A percentile compares a stretch with the other conserved stretches of the same genome.
Conservation (phyloP, 2,113 vertebrate genomes). For the Genyomyrus donnyi region DNA sequence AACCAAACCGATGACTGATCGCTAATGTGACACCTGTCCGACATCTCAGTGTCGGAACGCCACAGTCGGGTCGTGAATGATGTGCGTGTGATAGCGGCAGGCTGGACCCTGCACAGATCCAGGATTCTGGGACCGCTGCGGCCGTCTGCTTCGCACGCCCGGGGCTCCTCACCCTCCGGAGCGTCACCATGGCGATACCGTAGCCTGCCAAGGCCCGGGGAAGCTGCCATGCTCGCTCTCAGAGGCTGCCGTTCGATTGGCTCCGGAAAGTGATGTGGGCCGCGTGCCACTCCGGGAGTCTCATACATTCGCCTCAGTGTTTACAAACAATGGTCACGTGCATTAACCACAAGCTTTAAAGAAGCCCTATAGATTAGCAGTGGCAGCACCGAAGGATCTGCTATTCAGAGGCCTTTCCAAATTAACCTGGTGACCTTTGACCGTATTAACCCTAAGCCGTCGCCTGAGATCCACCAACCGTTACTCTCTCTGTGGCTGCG, state of each 20-base stretch:
- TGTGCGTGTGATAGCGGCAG: not conserved
- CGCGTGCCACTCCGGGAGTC: not conserved
- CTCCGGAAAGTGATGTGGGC: not conserved
- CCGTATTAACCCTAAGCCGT: not conserved
- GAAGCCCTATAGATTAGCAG: not conserved
- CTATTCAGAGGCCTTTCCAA: not conserved
- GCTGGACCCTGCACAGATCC: not conserved
- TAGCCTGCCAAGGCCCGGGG: not conserved
- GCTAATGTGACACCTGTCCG: not conserved
- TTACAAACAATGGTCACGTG: slow-evolving; percentile 1
- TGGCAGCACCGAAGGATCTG: not conserved
- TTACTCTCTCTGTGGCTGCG: not conserved
- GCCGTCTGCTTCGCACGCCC: not conserved
- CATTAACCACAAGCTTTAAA: not conserved
- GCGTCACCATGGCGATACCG: slow-evolving; percentile 3
- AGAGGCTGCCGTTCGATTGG: not conserved
- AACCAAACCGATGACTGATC: not conserved
- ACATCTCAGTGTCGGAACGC: not conserved
- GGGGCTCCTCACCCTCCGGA: not conserved
- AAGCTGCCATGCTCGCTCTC: not conserved
- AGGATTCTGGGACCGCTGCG: not conserved
- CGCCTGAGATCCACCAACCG: not conserved
- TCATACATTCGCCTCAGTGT: not conserved
- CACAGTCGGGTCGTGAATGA: not conserved
- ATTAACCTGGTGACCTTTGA: not conserved